These are phyloP conservation scores for Pseudonaja textilis DNA, from an alignment of 2,113 vertebrate genomes.

Conservation along the genomic window DNA sequence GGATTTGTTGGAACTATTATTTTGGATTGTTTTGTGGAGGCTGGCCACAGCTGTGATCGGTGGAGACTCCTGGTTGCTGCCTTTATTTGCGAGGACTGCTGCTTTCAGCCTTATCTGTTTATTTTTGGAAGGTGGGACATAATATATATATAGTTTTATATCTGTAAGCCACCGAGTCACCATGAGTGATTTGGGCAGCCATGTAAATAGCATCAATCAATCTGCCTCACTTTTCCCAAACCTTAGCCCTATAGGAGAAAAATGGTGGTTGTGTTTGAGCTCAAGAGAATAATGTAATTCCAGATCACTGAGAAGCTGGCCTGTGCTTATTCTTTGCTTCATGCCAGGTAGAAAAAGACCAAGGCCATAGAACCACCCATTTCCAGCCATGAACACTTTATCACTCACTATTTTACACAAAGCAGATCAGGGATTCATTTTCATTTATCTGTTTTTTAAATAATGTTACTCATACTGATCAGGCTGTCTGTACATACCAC, in stretches of 20 bases:
- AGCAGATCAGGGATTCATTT: neutral
- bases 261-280: conserved; percentile 4
- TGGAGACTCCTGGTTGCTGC: no score
- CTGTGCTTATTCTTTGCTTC: neutral
- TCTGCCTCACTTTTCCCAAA: neutral
- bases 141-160: neutral
- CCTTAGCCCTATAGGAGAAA: conserved; percentile 3
- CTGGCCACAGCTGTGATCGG: no score
- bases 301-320: conserved; percentile 17
- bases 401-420: neutral
- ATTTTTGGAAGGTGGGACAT: no score
- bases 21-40: no score
- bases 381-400: neutral
- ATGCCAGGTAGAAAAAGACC: conserved; percentile 2
- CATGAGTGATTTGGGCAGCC: neutral
- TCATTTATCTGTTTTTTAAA: conserved; percentile 38
- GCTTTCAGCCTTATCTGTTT: no score
- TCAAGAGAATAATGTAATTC: conserved; percentile 26
- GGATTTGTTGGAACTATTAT: no score
- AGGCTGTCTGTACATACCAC: conserved; percentile 23
- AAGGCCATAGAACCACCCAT: neutral
- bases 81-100: no score
- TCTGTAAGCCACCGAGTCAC: neutral
- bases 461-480: conserved; percentile 31
- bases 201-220: neutral